These are phyloP conservation scores for Linurgus olivaceus DNA, from an alignment of 2,797 vertebrate genomes.

Conservation along the genomic window DNA sequence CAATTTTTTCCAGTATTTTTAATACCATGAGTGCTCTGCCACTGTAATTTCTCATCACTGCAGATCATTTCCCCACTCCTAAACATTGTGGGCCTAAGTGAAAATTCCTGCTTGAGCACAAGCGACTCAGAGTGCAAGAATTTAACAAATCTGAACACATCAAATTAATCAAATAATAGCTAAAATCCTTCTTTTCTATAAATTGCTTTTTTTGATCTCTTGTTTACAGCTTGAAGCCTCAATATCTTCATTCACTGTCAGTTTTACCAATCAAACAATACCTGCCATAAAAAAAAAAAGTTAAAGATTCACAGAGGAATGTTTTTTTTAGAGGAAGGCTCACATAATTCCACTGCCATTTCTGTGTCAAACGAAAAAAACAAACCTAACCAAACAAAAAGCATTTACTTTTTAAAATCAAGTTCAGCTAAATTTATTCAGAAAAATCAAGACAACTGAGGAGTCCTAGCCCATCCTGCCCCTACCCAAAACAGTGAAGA, in stretches of 20 bases:
- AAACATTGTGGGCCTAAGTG: accelerated
- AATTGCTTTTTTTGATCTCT: neutral
- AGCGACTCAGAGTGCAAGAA: neutral
- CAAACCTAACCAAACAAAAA: neutral
- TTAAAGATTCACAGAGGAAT: neutral
- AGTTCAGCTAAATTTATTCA: neutral
- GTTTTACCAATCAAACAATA: neutral
- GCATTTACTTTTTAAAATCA: neutral
- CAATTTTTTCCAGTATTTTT: neutral
- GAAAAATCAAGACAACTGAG: neutral
- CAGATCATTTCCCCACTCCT: neutral
- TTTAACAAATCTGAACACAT: neutral
- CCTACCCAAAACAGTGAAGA: neutral
- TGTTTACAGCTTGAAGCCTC: neutral
- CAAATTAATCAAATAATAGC: neutral
- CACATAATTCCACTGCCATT: neutral
- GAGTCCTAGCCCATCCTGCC: neutral
- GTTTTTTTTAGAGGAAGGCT: neutral
- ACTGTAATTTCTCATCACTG: neutral
- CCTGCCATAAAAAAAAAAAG: neutral
- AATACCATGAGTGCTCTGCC: neutral
- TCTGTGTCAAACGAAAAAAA: neutral
- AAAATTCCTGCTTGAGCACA: neutral
- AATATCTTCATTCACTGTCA: neutral
- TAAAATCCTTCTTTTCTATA: accelerated